These are phyloP conservation scores for Lycocerus yunnanus DNA, from an alignment of 2,888 invertebrate genomes.

Conservation along the genomic window DNA sequence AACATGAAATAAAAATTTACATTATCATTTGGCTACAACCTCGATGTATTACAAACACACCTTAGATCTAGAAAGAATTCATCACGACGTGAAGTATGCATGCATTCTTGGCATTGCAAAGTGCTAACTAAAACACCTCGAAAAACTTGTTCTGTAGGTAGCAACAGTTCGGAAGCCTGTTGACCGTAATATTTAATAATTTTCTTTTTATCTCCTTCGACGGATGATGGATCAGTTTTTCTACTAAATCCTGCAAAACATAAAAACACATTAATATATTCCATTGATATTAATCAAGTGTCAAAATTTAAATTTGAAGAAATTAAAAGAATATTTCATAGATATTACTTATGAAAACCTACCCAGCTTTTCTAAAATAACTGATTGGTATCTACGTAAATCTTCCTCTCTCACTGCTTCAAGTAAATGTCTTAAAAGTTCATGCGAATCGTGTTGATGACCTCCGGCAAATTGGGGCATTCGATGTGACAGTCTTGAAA, in stretches of 20 bases:
- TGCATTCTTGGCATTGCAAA: conserved; percentile 86
- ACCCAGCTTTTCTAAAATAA: conserved; percentile 79
- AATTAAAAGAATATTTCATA: background rate
- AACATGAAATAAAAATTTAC: too few species aligned
- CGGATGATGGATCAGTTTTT: conserved; percentile 75
- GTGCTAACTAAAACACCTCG: conserved; percentile 91
- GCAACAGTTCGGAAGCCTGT: conserved; percentile 76
- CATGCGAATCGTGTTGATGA: conserved; percentile 97
- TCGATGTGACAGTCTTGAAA: conserved; percentile 67
- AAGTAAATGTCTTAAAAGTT: conserved; percentile 85
- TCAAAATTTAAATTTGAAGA: too few species aligned
- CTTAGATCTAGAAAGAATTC: conserved; percentile 92
- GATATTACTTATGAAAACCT: conserved; percentile 35
- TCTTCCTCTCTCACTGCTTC: conserved; percentile 83
- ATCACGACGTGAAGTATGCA: conserved; percentile 81
- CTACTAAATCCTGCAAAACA: conserved; percentile 61
- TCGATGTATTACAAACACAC: conserved; percentile 27
- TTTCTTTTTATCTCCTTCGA: conserved; percentile 75
- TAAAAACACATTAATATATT: too few species aligned
- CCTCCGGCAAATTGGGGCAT: conserved; percentile 89
- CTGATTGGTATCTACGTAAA: conserved; percentile 77
- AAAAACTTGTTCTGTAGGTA: conserved; percentile 89
- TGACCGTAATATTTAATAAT: conserved; percentile 83
- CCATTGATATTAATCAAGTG: too few species aligned
- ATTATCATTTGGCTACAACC: too few species aligned